Base-by-base conservation (phyloP, 2,888 invertebrate species). In the Drosophila testacea region DNA sequence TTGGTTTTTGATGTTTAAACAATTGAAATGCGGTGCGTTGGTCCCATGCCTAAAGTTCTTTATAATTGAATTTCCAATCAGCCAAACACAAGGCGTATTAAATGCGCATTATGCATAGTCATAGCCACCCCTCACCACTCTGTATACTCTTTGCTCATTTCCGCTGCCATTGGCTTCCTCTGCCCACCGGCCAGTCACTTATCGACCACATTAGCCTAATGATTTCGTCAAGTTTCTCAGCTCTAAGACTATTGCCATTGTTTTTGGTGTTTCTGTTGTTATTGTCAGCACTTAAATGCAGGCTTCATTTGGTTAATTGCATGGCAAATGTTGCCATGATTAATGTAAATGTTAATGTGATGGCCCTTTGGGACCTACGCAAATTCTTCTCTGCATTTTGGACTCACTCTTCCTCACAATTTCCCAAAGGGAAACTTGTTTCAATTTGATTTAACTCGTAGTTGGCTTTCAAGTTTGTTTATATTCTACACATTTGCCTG, bases 281-380 rank as follows among this genome's bases (percentile, higher is more conserved):
- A 72, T 85, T 83, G 80, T 80, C 85, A 85, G 81, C 83, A 83
- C 81, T 81, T 84, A 85, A 83, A 86, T 79, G 86, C 86, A 83
- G 79, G 83, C 83, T 86, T 83, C 86, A 83, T 86, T 83, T 83
- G 83, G 79, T 86, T 83, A 83, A 83, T 83, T 83, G 86, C 79
- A 85, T 74, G 86, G 73, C 83, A 83, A 83, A 83, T 74, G 86
- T 71, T 79, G 80, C 64, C 77, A 79, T 83, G 83, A 83, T 86
- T 83, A 83, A 83, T 86, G 84, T 61, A 61, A 71, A 75, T 76
- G 77, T 51, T 76, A 72, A 76, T 76, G 54, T 47, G 72, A 27
- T 30, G 66, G 71, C 77, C 77, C 77, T 69, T 71, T 65, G 77
- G 73, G 73, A 65, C 79, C 74, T 67, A 68, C 57, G 62, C 73